Evolutionary conservation across 2,113 vertebrate species (phyloP).

Genomic region (Sialia sialis): DNA sequence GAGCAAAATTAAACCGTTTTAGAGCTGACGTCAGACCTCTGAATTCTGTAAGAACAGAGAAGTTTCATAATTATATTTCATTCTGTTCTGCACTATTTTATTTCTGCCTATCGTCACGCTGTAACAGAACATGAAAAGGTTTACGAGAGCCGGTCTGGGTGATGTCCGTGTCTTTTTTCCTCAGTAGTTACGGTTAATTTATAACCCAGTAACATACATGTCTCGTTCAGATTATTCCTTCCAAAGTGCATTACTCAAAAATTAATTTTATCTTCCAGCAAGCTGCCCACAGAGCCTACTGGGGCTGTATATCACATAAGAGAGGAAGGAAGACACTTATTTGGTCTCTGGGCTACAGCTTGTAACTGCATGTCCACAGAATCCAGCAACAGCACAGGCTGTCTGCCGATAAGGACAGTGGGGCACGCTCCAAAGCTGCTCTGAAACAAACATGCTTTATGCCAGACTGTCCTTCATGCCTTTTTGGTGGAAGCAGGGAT

Average conservation of each 20-base stretch:
- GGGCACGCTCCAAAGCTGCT: accelerated
- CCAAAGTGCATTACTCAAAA: conserved; percentile 52
- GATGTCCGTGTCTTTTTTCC: background rate
- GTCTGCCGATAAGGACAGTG: background rate
- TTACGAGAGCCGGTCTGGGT: background rate
- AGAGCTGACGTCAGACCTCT: background rate
- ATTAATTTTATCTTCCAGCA: conserved; percentile 64
- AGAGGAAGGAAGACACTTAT: conserved; percentile 13
- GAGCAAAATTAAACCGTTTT: background rate
- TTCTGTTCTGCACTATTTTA: background rate
- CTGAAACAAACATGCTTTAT: accelerated
- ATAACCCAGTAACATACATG: conserved; percentile 33
- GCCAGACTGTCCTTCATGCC: background rate
- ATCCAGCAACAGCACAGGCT: background rate
- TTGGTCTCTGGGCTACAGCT: conserved; percentile 12
- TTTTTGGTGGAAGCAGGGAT: accelerated
- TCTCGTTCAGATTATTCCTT: conserved; percentile 51
- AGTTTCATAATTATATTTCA: background rate
- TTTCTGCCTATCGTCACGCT: background rate
- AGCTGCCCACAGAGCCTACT: background rate
- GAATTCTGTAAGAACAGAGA: background rate
- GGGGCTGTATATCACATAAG: background rate
- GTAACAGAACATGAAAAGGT: background rate
- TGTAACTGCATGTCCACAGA: background rate
- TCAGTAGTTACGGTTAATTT: conserved; percentile 50